phyloP scores from a whole-genome alignment of 2,113 vertebrate species.

The Platysteira castanea region DNA sequence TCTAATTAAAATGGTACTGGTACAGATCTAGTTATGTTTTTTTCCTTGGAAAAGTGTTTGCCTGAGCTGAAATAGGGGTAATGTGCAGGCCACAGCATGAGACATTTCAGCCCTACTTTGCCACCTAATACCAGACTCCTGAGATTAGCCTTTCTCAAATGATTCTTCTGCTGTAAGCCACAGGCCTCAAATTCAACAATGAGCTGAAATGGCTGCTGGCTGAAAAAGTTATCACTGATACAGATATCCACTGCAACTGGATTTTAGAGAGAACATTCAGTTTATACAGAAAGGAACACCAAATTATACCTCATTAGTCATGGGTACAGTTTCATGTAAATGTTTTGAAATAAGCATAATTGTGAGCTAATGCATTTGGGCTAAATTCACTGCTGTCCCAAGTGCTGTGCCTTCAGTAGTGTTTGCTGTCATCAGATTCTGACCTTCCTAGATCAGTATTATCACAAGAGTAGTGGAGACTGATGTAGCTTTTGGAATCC shows the following conservation, averaged over 20 bases:
- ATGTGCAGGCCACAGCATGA: neutral
- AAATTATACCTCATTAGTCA: neutral
- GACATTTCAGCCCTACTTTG: neutral
- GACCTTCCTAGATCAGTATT: neutral
- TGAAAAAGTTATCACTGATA: neutral
- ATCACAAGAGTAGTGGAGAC: neutral
- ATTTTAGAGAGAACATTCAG: neutral
- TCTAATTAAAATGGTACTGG: neutral
- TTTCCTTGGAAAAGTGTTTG: neutral
- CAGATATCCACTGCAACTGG: neutral
- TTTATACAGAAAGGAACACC: neutral
- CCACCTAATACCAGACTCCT: neutral
- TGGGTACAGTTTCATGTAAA: neutral
- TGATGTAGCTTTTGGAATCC: neutral
- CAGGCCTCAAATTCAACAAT: neutral
- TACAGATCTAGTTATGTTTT: neutral
- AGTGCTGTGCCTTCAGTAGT: neutral
- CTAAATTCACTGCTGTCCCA: neutral
- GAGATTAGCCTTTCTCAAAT: neutral
- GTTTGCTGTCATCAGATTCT: neutral
- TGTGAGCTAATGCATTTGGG: neutral
- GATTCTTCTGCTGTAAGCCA: neutral
- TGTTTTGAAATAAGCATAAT: neutral
- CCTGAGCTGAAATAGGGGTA: neutral
- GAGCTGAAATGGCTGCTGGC: neutral